phyloP scores from a whole-genome alignment of 2,888 invertebrate genomes.

The Himalopsyche tibetana region DNA sequence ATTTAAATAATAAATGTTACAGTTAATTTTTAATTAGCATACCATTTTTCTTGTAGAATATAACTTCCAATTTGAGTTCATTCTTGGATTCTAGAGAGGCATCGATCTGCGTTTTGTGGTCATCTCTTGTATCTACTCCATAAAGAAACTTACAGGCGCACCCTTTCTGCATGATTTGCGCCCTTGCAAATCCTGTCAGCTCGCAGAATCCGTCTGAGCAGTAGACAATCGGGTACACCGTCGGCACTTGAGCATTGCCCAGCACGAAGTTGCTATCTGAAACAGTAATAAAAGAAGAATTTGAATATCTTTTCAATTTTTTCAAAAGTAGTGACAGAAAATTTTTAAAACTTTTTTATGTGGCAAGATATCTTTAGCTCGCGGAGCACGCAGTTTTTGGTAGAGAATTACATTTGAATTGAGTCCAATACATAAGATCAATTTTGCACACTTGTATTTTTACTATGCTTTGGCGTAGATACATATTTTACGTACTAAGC shows the following conservation, averaged over 20 bases:
- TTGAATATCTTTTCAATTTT: not conserved
- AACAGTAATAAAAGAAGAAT: slow-evolving; percentile 62
- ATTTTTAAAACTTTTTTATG: too few species aligned
- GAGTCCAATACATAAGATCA: too few species aligned
- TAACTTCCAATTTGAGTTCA: slow-evolving; percentile 95
- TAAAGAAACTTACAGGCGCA: slow-evolving; percentile 97
- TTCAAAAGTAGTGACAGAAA: too few species aligned
- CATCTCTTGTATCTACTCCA: slow-evolving; percentile 92
- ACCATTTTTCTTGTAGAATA: slow-evolving; percentile 97
- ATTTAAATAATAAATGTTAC: too few species aligned
- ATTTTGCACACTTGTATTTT: too few species aligned
- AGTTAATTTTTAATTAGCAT: slow-evolving; percentile 69
- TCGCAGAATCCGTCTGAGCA: slow-evolving; percentile 98
- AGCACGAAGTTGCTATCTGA: slow-evolving; percentile 97
- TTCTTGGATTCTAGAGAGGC: slow-evolving; percentile 91
- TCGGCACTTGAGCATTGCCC: slow-evolving; percentile 95
- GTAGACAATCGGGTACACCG: slow-evolving; percentile 94
- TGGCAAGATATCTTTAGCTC: too few species aligned
- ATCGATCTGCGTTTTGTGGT: slow-evolving; percentile 92
- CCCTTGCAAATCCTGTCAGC: slow-evolving; percentile 94
- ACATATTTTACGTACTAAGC: too few species aligned
- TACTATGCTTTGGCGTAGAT: too few species aligned
- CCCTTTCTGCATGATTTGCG: slow-evolving; percentile 97
- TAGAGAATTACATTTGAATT: too few species aligned
- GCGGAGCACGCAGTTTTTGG: too few species aligned